Conservation (phyloP, 2,113 vertebrate species). For the Noturus placidus region DNA sequence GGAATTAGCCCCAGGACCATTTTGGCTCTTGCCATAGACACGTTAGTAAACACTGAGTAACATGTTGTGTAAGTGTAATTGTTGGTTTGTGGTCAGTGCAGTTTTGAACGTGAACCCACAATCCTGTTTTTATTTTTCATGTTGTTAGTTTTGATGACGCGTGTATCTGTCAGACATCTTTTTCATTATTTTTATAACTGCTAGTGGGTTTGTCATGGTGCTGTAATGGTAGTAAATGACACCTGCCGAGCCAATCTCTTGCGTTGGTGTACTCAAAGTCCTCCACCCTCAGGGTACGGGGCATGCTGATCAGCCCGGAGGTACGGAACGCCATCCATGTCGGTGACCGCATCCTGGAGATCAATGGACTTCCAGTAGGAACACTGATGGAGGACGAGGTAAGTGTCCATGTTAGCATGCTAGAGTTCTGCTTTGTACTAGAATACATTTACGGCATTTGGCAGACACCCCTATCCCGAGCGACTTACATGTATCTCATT, state of each 20-base stretch:
- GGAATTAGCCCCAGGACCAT: constrained; percentile 11
- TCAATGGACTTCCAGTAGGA: constrained; percentile 88
- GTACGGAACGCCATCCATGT: constrained; percentile 91
- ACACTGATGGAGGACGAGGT: constrained; percentile 86
- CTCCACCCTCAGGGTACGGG: constrained; percentile 78
- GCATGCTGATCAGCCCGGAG: constrained; percentile 90
- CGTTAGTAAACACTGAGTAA: constrained; percentile 43
- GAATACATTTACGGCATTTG: neutral
- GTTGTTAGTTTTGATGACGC: neutral
- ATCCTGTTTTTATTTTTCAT: neutral
- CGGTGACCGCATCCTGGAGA: constrained; percentile 94
- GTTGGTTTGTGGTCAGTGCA: constrained; percentile 27
- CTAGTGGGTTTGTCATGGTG: neutral
- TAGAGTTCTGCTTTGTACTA: neutral
- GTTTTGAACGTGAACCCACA: neutral
- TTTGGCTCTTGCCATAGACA: constrained; percentile 1
- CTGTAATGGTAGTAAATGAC: neutral
- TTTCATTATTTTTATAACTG: neutral
- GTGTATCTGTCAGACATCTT: neutral
- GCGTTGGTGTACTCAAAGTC: constrained; percentile 17
- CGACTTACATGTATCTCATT: too few species aligned
- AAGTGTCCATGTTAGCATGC: constrained; percentile 22
- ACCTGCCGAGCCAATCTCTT: constrained; percentile 19
- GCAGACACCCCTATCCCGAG: too few species aligned
- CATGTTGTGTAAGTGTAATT: constrained; percentile 53